These are phyloP conservation scores for Drosophila atripex DNA, from an alignment of 2,888 invertebrate species.

Conservation along the genomic window DNA sequence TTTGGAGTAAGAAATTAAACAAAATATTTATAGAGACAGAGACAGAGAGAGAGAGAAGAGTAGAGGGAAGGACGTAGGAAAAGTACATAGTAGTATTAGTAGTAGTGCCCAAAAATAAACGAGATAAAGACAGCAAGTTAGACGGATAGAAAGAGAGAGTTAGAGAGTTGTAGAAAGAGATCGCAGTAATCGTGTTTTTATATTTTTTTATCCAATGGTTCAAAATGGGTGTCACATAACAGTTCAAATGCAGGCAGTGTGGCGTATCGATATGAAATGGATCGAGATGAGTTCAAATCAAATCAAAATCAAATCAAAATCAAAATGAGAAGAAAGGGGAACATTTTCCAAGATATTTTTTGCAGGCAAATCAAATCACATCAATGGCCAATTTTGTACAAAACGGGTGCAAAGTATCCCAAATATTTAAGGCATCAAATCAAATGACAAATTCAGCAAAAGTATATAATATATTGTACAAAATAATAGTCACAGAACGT, in stretches of 20 bases:
- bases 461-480: not conserved
- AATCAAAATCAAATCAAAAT: not conserved
- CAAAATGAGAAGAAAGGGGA: too few relatives aligned
- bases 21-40: not conserved
- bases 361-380: slow-evolving; percentile 18
- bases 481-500: not conserved
- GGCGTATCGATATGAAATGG: not conserved
- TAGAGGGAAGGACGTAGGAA: slow-evolving; percentile 4
- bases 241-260: slow-evolving; percentile 28
- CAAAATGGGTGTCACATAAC: slow-evolving; percentile 11
- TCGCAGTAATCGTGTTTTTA: slow-evolving; percentile 11
- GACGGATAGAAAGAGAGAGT: not conserved
- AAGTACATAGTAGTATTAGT: slow-evolving; percentile 13
- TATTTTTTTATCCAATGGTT: slow-evolving; percentile 14
- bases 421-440: not conserved
- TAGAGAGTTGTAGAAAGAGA: slow-evolving; percentile 1
- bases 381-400: not conserved
- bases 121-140: slow-evolving; percentile 13
- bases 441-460: not conserved
- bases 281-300: not conserved
- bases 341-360: slow-evolving; percentile 13
- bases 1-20: not conserved
- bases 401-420: slow-evolving; percentile 1
- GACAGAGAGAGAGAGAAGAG: not conserved
- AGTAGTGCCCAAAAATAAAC: slow-evolving; percentile 15